phyloP scores from a whole-genome alignment of 2,888 invertebrate genomes.

The Tetrapedia diversipes region DNA sequence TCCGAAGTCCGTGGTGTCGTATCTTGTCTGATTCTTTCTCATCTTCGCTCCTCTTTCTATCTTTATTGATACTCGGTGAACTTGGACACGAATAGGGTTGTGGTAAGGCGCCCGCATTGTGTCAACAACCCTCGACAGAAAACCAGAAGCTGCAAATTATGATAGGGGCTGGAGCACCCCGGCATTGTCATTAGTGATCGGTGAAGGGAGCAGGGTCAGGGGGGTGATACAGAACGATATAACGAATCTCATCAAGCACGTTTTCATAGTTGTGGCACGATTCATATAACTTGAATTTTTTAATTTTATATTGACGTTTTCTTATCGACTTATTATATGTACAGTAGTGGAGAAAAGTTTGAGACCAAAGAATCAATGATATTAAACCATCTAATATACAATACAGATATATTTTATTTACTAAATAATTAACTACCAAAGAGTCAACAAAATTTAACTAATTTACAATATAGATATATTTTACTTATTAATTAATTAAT shows the following conservation, averaged over 20 bases:
- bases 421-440: too few relatives aligned
- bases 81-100: conserved; percentile 76
- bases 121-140: conserved; percentile 78
- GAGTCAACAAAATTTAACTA: too few relatives aligned
- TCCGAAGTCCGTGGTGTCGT: conserved; percentile 42
- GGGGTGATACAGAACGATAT: conserved; percentile 28
- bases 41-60: conserved; percentile 55
- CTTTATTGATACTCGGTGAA: conserved; percentile 75
- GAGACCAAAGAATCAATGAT: too few relatives aligned
- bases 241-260: conserved; percentile 62
- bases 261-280: conserved; percentile 63
- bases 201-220: conserved; percentile 47
- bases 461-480: too few relatives aligned
- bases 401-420: too few relatives aligned
- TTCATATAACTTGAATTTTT: conserved; percentile 45
- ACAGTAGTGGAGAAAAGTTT: too few relatives aligned
- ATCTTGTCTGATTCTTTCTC: conserved; percentile 45
- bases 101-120: conserved; percentile 81
- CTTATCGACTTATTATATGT: too few relatives aligned
- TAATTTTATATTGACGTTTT: background rate
- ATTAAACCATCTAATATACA: too few relatives aligned
- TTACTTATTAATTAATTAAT: too few relatives aligned
- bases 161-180: conserved; percentile 78
- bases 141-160: conserved; percentile 81
- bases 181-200: conserved; percentile 76